These are phyloP conservation scores for Synergus gifuensis DNA, from an alignment of 2,888 invertebrate species.

Conservation along the genomic window DNA sequence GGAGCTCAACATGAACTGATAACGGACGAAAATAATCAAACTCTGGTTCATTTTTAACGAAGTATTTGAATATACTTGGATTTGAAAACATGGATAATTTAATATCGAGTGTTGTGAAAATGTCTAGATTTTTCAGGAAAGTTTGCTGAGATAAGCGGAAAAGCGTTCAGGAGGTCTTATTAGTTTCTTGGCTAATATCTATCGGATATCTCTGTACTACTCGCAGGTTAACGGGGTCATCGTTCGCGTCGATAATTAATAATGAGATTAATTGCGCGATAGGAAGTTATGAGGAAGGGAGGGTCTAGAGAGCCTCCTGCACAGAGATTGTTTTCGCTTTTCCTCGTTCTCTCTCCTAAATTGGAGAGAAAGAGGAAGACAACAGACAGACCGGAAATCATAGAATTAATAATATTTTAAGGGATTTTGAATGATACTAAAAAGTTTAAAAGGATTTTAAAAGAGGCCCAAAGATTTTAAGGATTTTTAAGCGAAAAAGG, in stretches of 20 bases:
- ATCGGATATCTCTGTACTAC: conserved; percentile 42
- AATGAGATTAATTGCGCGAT: conserved; percentile 71
- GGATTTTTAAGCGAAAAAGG: no score
- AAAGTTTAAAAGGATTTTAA: no score
- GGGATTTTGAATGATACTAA: no score
- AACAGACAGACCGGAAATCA: background rate
- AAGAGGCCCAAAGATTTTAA: no score
- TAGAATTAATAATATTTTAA: background rate
- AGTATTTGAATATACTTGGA: no score
- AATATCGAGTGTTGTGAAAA: background rate
- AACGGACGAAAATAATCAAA: no score
- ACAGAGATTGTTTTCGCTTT: conserved; percentile 28
- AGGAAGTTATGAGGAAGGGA: conserved; percentile 58
- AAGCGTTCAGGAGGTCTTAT: conserved; percentile 41
- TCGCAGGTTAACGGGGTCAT: conserved; percentile 66
- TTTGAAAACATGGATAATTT: background rate
- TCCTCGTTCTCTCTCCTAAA: conserved; percentile 22
- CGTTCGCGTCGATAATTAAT: conserved; percentile 70
- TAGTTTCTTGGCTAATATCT: conserved; percentile 45
- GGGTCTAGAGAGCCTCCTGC: background rate
- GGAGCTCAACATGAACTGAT: no score
- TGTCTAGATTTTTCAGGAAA: conserved; percentile 1
- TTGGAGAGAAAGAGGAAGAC: background rate
- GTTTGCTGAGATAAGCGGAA: conserved; percentile 10
- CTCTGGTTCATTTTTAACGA: no score